phyloP scores from a whole-genome alignment of 2,888 invertebrate genomes.

The Scelioninae gen. 2 region DNA sequence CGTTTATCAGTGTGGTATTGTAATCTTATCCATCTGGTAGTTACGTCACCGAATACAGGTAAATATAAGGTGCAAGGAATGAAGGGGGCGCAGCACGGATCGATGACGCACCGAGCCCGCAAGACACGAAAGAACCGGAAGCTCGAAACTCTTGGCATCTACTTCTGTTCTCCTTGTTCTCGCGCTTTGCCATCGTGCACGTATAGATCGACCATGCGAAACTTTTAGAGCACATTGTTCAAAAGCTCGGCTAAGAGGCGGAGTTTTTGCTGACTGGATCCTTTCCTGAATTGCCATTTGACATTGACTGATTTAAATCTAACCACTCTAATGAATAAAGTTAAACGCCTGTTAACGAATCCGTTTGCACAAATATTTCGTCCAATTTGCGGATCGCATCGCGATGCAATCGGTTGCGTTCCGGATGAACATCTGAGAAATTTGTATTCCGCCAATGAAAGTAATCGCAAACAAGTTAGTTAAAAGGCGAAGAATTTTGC shows the following conservation, averaged over 20 bases:
- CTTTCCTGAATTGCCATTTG: slow-evolving; percentile 37
- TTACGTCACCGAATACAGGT: slow-evolving; percentile 36
- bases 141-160: slow-evolving; percentile 64
- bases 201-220: slow-evolving; percentile 46
- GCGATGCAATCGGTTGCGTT: no score
- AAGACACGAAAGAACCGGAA: slow-evolving; percentile 60
- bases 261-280: slow-evolving; percentile 49
- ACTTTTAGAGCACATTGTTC: slow-evolving; percentile 56
- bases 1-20: no score
- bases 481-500: no score
- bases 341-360: not conserved
- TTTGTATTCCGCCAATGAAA: no score
- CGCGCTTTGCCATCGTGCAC: slow-evolving; percentile 36
- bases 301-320: slow-evolving; percentile 40
- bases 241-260: slow-evolving; percentile 33
- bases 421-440: no score
- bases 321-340: slow-evolving; percentile 23
- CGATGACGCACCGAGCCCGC: slow-evolving; percentile 54
- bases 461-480: no score
- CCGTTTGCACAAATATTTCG: no score
- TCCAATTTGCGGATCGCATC: no score
- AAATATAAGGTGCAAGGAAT: slow-evolving; percentile 30
- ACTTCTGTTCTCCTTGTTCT: slow-evolving; percentile 41
- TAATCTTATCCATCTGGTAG: no score
- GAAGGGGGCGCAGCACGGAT: slow-evolving; percentile 41